Evolutionary conservation across 2,797 vertebrate genomes (phyloP).

Genomic region (Jordanella pulchra): DNA sequence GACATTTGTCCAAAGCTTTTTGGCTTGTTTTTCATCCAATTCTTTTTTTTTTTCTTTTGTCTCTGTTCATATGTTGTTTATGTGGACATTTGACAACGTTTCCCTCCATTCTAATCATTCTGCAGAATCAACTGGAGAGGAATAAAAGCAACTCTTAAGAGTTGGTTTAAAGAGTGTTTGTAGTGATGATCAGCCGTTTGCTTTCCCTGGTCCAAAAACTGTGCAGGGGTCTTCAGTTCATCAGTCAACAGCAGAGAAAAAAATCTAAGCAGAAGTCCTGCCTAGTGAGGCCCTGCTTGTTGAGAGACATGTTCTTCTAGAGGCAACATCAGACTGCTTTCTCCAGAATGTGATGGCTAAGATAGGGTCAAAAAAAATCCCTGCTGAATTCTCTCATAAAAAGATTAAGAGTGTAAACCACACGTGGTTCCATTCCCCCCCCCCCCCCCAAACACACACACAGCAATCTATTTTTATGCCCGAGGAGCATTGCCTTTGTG

Average conservation of each 20-base stretch:
- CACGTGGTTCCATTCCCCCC: conserved; percentile 18
- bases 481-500: conserved; percentile 29
- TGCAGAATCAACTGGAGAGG: conserved; percentile 25
- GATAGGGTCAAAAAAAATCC: conserved; percentile 29
- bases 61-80: not conserved
- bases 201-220: conserved; percentile 11
- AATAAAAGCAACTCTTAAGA: conserved; percentile 48
- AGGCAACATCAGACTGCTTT: conserved; percentile 29
- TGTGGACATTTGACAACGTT: not conserved
- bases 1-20: not conserved
- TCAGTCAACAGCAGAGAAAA: conserved; percentile 58
- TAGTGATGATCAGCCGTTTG: conserved; percentile 56
- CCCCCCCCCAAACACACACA: conserved; percentile 22
- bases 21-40: not conserved
- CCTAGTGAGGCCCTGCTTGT: conserved; percentile 26
- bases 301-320: conserved; percentile 51
- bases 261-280: conserved; percentile 49
- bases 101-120: conserved; percentile 37
- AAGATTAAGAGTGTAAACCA: conserved; percentile 44
- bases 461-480: conserved; percentile 37
- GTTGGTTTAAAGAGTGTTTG: conserved; percentile 38
- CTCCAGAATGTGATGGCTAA: conserved; percentile 41
- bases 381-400: conserved; percentile 18
- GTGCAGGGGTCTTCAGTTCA: conserved; percentile 39
- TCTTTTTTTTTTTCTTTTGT: not conserved